A percentile compares a stretch with the other conserved stretches of the same genome.
phyloP scores from a whole-genome alignment of 2,113 vertebrate genomes.

The Pagrus major region DNA sequence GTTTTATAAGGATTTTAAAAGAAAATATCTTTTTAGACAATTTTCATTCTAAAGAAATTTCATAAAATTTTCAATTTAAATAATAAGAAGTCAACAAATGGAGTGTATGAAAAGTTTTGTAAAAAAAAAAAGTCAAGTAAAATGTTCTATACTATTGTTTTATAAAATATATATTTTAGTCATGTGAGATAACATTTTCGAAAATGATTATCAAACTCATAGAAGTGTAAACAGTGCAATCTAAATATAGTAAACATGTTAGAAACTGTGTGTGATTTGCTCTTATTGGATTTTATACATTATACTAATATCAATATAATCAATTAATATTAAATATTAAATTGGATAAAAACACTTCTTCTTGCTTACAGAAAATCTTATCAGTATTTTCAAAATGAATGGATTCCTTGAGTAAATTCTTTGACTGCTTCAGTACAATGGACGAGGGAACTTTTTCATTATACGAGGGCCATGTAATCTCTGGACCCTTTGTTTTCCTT shows the following conservation, averaged over 20 bases:
- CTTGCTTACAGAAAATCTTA: conserved; percentile 2
- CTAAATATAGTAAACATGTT: conserved; percentile 23
- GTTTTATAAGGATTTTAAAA: neutral
- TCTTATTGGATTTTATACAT: neutral
- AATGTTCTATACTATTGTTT: neutral
- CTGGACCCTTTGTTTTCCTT: conserved; percentile 73
- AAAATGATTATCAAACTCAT: neutral
- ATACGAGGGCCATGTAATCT: conserved; percentile 53
- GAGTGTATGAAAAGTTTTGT: neutral
- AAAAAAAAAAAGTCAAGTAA: neutral
- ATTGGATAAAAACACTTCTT: neutral
- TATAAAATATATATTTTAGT: neutral
- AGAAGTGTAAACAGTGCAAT: neutral
- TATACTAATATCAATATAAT: neutral
- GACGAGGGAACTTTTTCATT: conserved; percentile 73
- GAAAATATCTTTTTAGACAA: too few species aligned
- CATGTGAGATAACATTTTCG: neutral
- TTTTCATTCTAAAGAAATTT: neutral
- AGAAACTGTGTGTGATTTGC: neutral
- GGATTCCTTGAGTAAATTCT: conserved; percentile 24
- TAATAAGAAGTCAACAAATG: neutral
- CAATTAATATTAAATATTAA: neutral
- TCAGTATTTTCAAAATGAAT: conserved; percentile 27
- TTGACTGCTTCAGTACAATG: conserved; percentile 31
- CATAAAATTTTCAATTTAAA: neutral